phyloP scores from a whole-genome alignment of 2,888 invertebrate species.

The Pollenia griseotomentosa region DNA sequence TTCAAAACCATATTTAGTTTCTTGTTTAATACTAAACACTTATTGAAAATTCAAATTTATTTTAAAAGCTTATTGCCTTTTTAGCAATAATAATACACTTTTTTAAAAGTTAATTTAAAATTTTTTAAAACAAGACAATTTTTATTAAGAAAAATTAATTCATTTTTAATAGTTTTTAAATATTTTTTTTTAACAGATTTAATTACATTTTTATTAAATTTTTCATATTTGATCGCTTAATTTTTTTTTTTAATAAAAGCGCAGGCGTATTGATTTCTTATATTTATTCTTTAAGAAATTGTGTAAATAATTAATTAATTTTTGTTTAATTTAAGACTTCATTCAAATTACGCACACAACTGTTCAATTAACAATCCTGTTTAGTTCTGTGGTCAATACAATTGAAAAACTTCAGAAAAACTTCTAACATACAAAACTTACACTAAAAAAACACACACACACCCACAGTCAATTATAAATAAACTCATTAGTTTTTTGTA shows the following conservation, averaged over 20 bases:
- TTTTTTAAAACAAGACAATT: no score
- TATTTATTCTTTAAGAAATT: neutral
- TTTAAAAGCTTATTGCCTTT: constrained; percentile 2
- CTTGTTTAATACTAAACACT: constrained; percentile 29
- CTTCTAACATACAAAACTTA: constrained; percentile 68
- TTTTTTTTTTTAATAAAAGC: constrained; percentile 1
- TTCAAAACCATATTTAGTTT: constrained; percentile 75
- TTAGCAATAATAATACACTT: neutral
- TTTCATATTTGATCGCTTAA: neutral
- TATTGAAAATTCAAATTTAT: neutral
- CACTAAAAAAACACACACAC: neutral
- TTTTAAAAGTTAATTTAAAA: neutral
- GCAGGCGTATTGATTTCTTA: constrained; percentile 5
- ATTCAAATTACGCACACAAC: constrained; percentile 71
- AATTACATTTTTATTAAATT: constrained; percentile 45
- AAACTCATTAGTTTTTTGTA: no score
- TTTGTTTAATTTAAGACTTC: constrained; percentile 34
- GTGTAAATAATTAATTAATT: constrained; percentile 19
- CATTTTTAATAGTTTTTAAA: no score
- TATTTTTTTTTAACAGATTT: no score
- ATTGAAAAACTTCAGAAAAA: constrained; percentile 69
- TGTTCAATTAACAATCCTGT: constrained; percentile 74
- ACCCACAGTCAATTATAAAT: neutral
- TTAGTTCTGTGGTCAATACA: constrained; percentile 72
- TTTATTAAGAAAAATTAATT: no score